A percentile compares a stretch with the other conserved stretches of the same genome.
phyloP scores from a whole-genome alignment of 2,797 vertebrate genomes.

The Lagorchestes hirsutus region DNA sequence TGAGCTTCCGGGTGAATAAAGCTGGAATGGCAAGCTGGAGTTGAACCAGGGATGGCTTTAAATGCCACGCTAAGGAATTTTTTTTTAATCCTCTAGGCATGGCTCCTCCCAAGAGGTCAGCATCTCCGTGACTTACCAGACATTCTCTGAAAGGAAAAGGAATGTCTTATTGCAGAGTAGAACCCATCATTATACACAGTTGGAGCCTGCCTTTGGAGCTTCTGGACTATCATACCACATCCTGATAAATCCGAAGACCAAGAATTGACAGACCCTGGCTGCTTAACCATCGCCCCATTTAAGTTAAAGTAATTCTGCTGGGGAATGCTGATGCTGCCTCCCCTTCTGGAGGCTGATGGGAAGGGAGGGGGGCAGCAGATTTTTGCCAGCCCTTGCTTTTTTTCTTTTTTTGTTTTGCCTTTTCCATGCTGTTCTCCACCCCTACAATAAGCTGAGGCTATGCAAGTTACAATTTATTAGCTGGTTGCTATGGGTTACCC shows the following conservation, averaged over 20 bases:
- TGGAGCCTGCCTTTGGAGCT: slow-evolving; percentile 6
- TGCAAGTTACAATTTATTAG: slow-evolving; percentile 77
- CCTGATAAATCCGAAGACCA: slow-evolving; percentile 31
- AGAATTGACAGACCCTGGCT: slow-evolving; percentile 23
- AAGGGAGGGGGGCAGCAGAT: fast-evolving
- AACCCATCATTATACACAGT: background rate
- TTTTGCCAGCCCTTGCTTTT: slow-evolving; percentile 54
- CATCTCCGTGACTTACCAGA: slow-evolving; percentile 24
- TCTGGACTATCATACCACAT: background rate
- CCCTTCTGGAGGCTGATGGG: background rate
- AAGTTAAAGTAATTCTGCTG: slow-evolving; percentile 52
- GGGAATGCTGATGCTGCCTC: slow-evolving; percentile 17
- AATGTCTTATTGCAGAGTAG: background rate
- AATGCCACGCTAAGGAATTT: background rate
- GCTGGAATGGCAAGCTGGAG: background rate
- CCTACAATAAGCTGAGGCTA: slow-evolving; percentile 78
- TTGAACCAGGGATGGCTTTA: background rate
- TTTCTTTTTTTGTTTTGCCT: background rate
- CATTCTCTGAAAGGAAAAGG: background rate
- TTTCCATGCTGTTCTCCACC: slow-evolving; percentile 68
- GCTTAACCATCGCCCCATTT: slow-evolving; percentile 52
- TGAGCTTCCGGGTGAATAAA: background rate
- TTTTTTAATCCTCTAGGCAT: background rate
- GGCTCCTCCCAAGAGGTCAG: background rate
- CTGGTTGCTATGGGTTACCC: slow-evolving; percentile 89